Evolutionary conservation across 2,797 vertebrate species (phyloP).

Genomic region (Botia almorhae): DNA sequence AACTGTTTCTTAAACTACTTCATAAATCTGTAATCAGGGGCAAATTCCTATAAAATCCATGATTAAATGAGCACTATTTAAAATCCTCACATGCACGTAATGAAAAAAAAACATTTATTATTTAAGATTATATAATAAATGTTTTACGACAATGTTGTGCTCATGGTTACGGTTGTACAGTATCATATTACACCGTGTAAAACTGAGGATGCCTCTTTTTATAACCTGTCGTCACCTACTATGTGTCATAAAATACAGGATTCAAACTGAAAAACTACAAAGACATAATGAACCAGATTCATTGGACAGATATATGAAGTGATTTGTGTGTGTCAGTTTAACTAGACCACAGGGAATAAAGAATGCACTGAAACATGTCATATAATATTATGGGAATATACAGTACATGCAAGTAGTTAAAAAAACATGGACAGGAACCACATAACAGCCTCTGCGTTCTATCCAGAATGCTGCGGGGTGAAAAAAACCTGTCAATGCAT

Average conservation of each 20-base stretch:
- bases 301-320: constrained; percentile 4
- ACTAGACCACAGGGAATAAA: not conserved
- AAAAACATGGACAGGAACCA: not conserved
- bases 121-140: too few relatives aligned
- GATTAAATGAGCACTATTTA: not conserved
- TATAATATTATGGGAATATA: not conserved
- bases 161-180: too few relatives aligned
- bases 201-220: constrained; percentile 8
- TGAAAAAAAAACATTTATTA: not conserved
- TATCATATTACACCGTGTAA: not conserved
- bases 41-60: not conserved
- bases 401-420: too few relatives aligned
- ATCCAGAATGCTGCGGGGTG: too few relatives aligned
- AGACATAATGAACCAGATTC: constrained; percentile 14
- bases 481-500: too few relatives aligned
- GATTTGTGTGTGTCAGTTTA: constrained; percentile 20
- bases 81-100: not conserved
- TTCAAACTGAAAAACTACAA: not conserved
- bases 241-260: not conserved
- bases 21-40: not conserved
- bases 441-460: too few relatives aligned
- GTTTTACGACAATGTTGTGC: too few relatives aligned
- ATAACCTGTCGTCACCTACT: constrained; percentile 1
- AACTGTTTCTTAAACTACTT: not conserved
- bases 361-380: constrained; percentile 1